phyloP scores from a whole-genome alignment of 2,113 vertebrate genomes.

The Sorex araneus region DNA sequence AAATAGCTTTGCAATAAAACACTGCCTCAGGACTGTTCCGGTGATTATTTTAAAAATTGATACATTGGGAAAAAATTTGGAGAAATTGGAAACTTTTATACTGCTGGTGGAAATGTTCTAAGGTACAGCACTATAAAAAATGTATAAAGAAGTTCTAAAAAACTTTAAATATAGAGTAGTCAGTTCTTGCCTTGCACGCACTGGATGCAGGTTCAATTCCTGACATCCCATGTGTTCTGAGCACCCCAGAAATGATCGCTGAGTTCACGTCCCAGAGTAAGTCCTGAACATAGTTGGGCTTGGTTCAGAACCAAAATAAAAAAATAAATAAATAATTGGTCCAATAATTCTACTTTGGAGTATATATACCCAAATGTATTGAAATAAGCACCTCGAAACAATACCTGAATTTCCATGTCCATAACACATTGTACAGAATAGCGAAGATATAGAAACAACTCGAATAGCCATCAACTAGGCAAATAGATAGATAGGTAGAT shows the following conservation, averaged over 20 bases:
- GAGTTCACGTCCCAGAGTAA: too few relatives aligned
- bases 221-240: too few relatives aligned
- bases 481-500: background rate
- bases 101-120: background rate
- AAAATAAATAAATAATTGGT: background rate
- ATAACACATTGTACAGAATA: conserved; percentile 10
- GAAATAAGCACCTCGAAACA: background rate
- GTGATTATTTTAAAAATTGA: background rate
- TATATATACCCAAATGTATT: conserved; percentile 13
- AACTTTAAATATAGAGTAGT: background rate
- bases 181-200: too few relatives aligned
- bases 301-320: too few relatives aligned
- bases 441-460: background rate
- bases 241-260: too few relatives aligned
- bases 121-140: background rate
- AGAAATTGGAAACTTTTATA: background rate
- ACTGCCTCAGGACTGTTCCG: background rate
- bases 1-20: background rate
- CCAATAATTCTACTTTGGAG: background rate
- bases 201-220: too few relatives aligned
- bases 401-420: background rate
- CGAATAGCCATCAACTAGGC: background rate
- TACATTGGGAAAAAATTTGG: background rate
- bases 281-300: too few relatives aligned
- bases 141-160: background rate